Conservation (phyloP, 2,888 invertebrate species). For the Brassicogethes aeneus region DNA sequence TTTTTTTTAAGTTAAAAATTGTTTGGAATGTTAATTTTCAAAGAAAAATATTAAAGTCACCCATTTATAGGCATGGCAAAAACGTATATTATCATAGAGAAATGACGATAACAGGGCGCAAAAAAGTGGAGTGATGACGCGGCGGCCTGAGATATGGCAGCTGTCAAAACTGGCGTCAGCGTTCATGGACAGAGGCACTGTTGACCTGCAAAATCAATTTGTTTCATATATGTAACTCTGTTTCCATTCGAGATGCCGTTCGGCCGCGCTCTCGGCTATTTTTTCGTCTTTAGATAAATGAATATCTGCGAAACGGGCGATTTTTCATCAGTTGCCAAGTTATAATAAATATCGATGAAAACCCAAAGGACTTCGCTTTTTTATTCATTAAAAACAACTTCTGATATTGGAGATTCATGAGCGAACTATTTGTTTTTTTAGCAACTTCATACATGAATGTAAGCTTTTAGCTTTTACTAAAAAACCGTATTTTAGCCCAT, state of each 20-base stretch:
- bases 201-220: slow-evolving; percentile 30
- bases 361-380: not conserved
- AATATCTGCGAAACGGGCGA: not conserved
- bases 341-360: not conserved
- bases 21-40: too few species aligned
- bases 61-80: too few species aligned
- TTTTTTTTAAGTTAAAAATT: too few species aligned
- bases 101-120: too few species aligned
- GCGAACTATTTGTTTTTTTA: too few species aligned
- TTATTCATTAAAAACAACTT: not conserved
- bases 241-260: not conserved
- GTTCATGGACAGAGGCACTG: slow-evolving; percentile 24
- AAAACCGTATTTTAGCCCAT: too few species aligned
- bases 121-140: slow-evolving; percentile 16
- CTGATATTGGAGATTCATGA: too few species aligned
- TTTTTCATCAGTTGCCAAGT: not conserved
- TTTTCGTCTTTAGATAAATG: not conserved
- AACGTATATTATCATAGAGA: too few species aligned
- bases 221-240: slow-evolving; percentile 14
- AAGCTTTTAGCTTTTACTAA: too few species aligned
- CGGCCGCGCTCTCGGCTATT: not conserved
- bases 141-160: slow-evolving; percentile 24
- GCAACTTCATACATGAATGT: too few species aligned
- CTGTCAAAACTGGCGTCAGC: slow-evolving; percentile 32
- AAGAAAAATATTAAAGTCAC: too few species aligned